Base-by-base conservation (phyloP, 2,888 invertebrate species). In the Eupithecia exiguata region DNA sequence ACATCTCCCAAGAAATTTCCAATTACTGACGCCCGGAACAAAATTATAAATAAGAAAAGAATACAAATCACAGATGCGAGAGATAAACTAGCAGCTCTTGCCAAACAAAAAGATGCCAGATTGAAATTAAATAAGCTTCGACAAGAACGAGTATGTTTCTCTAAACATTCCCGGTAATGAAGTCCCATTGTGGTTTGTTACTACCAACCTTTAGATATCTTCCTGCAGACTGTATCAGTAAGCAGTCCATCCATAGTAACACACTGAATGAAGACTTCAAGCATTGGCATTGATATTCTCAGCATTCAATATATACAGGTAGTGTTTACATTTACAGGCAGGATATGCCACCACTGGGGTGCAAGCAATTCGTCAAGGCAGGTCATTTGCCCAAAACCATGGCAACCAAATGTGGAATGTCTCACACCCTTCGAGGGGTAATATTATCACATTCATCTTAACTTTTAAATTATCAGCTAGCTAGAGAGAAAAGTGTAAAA, bases 21-120 rank as follows among this genome's bases (percentile, higher is more conserved):
- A 63, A 79, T 95, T 43, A 89, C 92, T 5, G 98, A 98, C 94
- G 98, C 97, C 25, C 95, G 98, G 68, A 95, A 97, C 80, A 97
- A 96, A 90, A 97, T 98, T 61, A 96, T 97, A 79, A 96, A 96
- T 68, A 97, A 97, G 84, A 97, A 97, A 86, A 95, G 97, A 68
- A 95, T 95, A 68, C 96, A 96, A 84, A 96, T 98, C 38, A 95
- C 95, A 0, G 98, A 98, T 94, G 98, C 98, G 0, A 94, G 98
- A 75, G 98, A 98, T 81, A 97, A 97, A 83, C 91, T 98, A 70
- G 96, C 96, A 5, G 96, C 97, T 89, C 96, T 97, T 81, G 97
- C 97, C 0, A 96, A 97, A 84, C 95, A 95, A 71, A 96, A 96
- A 77, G 98, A 97, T 93, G 97, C 97, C 10, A 95, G 97, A 65